These are phyloP conservation scores for Sycophila sp. DNA, from an alignment of 1,140 invertebrate species.

Conservation along the genomic window DNA sequence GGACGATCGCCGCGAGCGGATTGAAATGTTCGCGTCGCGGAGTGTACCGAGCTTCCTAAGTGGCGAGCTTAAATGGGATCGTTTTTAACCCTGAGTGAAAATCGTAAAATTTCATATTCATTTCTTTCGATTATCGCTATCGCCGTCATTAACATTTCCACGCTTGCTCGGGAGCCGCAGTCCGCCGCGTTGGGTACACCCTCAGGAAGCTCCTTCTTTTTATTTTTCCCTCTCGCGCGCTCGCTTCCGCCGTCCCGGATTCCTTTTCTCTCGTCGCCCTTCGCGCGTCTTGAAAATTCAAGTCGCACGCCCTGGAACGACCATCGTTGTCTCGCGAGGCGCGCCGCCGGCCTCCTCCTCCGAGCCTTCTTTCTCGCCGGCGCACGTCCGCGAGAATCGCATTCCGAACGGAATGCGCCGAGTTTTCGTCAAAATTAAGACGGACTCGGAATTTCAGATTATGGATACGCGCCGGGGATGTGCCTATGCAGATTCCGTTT, in stretches of 20 bases:
- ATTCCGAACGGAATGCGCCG: no score
- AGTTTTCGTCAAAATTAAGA: constrained; percentile 4
- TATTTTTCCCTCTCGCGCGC: not conserved
- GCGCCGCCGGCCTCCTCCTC: not conserved
- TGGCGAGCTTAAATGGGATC: no score
- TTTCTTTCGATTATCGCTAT: no score
- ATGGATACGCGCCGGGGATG: no score
- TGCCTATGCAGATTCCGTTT: not conserved
- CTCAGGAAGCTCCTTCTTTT: not conserved
- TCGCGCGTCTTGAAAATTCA: constrained; percentile 19
- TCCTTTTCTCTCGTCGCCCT: not conserved
- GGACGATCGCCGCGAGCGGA: no score
- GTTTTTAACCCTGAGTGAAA: no score
- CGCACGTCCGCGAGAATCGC: not conserved
- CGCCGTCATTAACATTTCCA: no score
- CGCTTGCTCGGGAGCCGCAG: no score
- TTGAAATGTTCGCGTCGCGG: no score
- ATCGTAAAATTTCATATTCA: no score
- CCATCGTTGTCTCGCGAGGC: not conserved
- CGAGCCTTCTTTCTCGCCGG: no score
- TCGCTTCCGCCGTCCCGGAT: not conserved
- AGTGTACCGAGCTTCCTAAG: no score
- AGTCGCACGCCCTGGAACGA: not conserved
- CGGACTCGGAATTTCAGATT: not conserved
- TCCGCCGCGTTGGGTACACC: not conserved